Percentiles rank a stretch among this genome's conserved stretches.
Conservation (phyloP, 2,113 vertebrate genomes). For the Natator depressus region DNA sequence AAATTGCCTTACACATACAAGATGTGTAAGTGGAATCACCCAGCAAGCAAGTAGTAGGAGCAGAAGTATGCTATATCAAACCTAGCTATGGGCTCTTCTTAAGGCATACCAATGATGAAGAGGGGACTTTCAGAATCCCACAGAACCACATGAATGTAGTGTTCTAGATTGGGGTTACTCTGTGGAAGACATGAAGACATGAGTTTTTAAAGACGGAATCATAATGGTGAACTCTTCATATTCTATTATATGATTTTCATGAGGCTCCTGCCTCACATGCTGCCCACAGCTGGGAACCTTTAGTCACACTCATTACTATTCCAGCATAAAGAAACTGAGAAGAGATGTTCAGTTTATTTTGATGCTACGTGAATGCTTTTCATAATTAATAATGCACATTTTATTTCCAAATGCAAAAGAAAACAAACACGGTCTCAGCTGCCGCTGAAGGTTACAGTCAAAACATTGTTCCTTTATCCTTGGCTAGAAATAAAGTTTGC, state of each 20-base stretch:
- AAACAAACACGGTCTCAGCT: not conserved
- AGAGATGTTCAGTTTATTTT: not conserved
- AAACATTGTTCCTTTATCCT: not conserved
- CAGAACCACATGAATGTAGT: not conserved
- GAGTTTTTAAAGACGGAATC: not conserved
- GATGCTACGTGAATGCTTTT: not conserved
- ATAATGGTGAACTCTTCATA: not conserved
- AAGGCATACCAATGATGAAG: not conserved
- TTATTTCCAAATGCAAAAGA: not conserved
- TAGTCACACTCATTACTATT: not conserved
- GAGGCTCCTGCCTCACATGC: not conserved
- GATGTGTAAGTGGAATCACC: not conserved
- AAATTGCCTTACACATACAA: not conserved
- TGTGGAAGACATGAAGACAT: not conserved
- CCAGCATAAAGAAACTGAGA: not conserved
- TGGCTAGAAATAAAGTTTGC: not conserved
- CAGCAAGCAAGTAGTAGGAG: not conserved
- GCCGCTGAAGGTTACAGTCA: not conserved
- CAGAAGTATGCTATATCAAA: not conserved
- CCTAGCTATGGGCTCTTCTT: not conserved
- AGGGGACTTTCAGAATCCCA: not conserved
- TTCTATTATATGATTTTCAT: not conserved
- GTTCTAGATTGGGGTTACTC: not conserved
- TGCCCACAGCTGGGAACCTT: not conserved
- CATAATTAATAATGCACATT: not conserved